Evolutionary conservation across 1,140 invertebrate species (phyloP).

Genomic region (Melitaea cinxia): DNA sequence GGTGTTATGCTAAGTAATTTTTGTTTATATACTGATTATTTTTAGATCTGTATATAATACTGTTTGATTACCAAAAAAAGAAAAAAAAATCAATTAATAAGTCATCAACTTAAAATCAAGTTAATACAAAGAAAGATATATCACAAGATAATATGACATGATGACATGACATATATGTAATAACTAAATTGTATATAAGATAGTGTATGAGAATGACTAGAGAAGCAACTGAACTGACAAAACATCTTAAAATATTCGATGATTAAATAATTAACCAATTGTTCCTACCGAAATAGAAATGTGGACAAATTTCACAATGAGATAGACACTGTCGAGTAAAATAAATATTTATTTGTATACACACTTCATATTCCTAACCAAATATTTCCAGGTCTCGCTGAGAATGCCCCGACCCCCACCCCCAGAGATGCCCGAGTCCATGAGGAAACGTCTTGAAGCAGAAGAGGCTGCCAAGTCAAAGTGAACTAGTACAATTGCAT

Average conservation of each 20-base stretch:
- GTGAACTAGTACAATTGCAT: constrained; percentile 45
- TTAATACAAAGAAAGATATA: too few relatives aligned
- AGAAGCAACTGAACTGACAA: neutral
- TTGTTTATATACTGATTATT: too few relatives aligned
- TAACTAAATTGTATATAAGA: too few relatives aligned
- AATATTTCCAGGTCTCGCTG: constrained; percentile 82
- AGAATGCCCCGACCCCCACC: constrained; percentile 98
- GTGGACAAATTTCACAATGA: constrained; percentile 51
- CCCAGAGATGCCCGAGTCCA: constrained; percentile 98
- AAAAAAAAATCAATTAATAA: too few relatives aligned
- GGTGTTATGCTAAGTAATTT: too few relatives aligned
- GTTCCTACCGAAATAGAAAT: constrained; percentile 62
- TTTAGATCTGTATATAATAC: too few relatives aligned
- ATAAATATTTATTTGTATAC: neutral
- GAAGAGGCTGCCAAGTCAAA: constrained; percentile 69
- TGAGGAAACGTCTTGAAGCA: constrained; percentile 91
- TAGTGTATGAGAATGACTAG: too few relatives aligned
- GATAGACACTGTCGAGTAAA: constrained; percentile 8
- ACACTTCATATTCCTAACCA: neutral
- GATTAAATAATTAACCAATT: constrained; percentile 69
- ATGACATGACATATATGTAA: too few relatives aligned
- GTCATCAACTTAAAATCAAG: too few relatives aligned
- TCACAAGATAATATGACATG: too few relatives aligned
- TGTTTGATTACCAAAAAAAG: too few relatives aligned
- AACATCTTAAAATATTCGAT: constrained; percentile 36